A percentile compares a stretch with the other conserved stretches of the same genome.
These are phyloP conservation scores for Tautogolabrus adspersus DNA, from an alignment of 2,113 vertebrate genomes.

Conservation along the genomic window DNA sequence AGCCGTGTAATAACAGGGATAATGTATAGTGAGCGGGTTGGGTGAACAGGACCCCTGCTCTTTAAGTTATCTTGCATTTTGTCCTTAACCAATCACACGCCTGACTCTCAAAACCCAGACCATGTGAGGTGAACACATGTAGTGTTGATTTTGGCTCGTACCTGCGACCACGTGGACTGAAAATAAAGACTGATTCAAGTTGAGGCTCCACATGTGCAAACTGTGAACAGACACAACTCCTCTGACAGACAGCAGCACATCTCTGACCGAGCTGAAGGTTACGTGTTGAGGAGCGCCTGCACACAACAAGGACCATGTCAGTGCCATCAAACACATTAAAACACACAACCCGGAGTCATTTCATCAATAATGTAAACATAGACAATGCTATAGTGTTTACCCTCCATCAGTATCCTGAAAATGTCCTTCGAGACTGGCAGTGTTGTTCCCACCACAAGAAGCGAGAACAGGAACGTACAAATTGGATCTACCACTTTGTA, in stretches of 20 bases:
- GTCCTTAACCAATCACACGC: too few species aligned
- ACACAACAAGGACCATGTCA: background rate
- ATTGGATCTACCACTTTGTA: slow-evolving; percentile 91
- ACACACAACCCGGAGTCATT: too few species aligned
- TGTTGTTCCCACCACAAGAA: slow-evolving; percentile 89
- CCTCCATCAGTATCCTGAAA: slow-evolving; percentile 91
- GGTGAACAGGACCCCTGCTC: too few species aligned
- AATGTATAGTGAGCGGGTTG: too few species aligned
- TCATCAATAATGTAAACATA: background rate
- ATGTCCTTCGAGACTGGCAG: slow-evolving; percentile 89
- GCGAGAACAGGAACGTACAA: slow-evolving; percentile 94
- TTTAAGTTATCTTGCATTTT: too few species aligned
- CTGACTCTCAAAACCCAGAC: background rate
- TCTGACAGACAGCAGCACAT: slow-evolving; percentile 83
- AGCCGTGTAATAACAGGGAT: too few species aligned
- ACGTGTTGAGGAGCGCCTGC: slow-evolving; percentile 86
- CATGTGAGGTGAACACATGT: background rate
- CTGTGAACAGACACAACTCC: slow-evolving; percentile 88
- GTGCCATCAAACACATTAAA: accelerated
- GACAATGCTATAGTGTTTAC: slow-evolving; percentile 62
- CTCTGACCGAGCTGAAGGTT: slow-evolving; percentile 80
- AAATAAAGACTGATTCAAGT: slow-evolving; percentile 82
- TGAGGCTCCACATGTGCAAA: slow-evolving; percentile 92
- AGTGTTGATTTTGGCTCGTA: slow-evolving; percentile 55
- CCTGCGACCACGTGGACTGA: slow-evolving; percentile 89